Base-by-base conservation (phyloP, 2,888 invertebrate species). In the Mystacides longicornis region DNA sequence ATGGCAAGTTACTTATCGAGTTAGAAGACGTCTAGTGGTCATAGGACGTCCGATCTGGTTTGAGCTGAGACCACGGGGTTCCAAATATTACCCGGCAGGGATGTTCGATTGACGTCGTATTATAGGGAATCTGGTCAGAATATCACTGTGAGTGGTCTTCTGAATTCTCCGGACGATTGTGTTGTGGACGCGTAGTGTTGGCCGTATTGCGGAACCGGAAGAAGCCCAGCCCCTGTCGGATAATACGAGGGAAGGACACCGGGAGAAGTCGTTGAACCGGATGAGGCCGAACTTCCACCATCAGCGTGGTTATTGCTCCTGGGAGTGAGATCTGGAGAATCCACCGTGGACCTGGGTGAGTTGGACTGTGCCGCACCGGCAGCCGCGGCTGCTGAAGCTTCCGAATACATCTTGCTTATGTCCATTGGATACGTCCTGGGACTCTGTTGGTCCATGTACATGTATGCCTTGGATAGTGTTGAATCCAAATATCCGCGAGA, bases 111-210 rank as follows among this genome's bases (percentile, higher is more conserved):
- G 20, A 23, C 46, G 21, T 33, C n/a, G 23, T 54, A 21, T 54
- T 60, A 60, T 18, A 60, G 56, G 33, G 60, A 60, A 67, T 86
- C 86, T 79, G 86, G 86, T 88, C 87, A 89, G 79, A 88, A 87
- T 80, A 88, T 86, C 64, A 88, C 87, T 49, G 87, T 85, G 18
- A 88, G 71, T 1, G 88, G 88, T 67, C 87, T 77, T 64, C 87
- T 74, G 68, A 87, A 87, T 68, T 88, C 87, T 23, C 83, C 82
- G 47, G 78, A 70, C 3, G 78, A 75, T 67, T 82, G 80, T 1
- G 81, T 68, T 2, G 76, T 67, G 51, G 79, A 76, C 0, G 80
- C 74, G 57, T 82, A 82, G 63, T 78, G 78, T 0, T 77, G 77
- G 0, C 82, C 79, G 64, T 86, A 85, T 64, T 86, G 86, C 0